phyloP scores from a whole-genome alignment of 2,113 vertebrate species.

The Empidonax traillii region DNA sequence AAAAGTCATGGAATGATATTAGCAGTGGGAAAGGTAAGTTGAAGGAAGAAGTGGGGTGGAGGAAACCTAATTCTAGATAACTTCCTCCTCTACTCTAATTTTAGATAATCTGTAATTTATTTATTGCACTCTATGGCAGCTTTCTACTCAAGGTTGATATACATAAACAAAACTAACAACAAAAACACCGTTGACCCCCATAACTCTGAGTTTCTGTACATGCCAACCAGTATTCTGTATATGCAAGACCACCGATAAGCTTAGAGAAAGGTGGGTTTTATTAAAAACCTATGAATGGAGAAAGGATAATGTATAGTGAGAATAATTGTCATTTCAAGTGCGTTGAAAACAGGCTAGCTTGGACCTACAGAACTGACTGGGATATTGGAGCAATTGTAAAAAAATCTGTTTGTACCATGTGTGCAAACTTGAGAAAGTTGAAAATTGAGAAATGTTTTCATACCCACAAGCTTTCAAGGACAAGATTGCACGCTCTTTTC shows the following conservation, averaged over 20 bases:
- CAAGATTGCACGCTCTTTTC: background rate
- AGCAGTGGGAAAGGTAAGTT: background rate
- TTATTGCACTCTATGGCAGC: background rate
- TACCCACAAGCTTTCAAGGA: background rate
- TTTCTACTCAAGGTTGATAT: background rate
- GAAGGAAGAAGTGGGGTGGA: background rate
- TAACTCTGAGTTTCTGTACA: background rate
- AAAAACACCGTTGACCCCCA: fast-evolving
- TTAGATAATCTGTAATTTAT: background rate
- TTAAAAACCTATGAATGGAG: background rate
- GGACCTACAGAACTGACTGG: background rate
- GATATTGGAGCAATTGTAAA: background rate
- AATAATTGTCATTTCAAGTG: background rate
- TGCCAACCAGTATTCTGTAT: background rate
- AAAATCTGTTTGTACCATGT: background rate
- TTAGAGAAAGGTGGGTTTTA: background rate
- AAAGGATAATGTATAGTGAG: background rate
- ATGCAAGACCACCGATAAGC: background rate
- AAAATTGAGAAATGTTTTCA: background rate
- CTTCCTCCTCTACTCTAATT: background rate
- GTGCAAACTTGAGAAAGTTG: background rate
- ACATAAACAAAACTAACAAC: background rate
- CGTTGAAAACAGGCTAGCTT: background rate
- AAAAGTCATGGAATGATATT: background rate
- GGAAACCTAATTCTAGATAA: background rate